Percentiles rank a stretch among this genome's conserved stretches.
Conservation (phyloP, 2,113 vertebrate species). For the Nyctereutes procyonoides region DNA sequence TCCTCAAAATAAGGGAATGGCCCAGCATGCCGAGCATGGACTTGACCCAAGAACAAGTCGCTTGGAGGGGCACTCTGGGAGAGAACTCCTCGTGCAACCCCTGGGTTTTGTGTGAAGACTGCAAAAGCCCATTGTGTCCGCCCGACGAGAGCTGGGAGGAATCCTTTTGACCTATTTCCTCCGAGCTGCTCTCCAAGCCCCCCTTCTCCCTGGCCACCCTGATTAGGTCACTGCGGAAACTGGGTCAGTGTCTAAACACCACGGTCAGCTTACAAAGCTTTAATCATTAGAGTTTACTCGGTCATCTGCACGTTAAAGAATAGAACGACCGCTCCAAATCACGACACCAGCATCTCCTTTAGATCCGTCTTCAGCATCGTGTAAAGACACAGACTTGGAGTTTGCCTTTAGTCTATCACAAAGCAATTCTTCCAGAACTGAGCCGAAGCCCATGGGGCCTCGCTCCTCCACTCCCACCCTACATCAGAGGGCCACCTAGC, state of each 20-base stretch:
- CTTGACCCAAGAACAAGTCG: not conserved
- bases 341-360: not conserved
- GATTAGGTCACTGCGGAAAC: conserved; percentile 75
- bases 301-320: conserved; percentile 1
- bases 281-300: conserved; percentile 40
- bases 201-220: not conserved
- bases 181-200: not conserved
- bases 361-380: not conserved
- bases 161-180: conserved; percentile 57
- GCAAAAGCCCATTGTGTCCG: not conserved
- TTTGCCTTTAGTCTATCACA: not conserved
- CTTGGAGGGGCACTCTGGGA: not conserved
- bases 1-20: conserved; percentile 49
- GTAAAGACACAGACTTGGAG: not conserved
- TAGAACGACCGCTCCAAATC: conserved; percentile 30
- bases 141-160: not conserved
- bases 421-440: conserved; percentile 47
- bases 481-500: not conserved
- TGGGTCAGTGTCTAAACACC: conserved; percentile 73
- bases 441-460: not conserved
- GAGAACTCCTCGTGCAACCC: not conserved
- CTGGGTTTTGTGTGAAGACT: conserved; percentile 14
- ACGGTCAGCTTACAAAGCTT: conserved; percentile 53
- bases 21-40: not conserved
- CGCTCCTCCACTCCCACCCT: not conserved